Percentiles rank a stretch among this genome's conserved stretches.
These are phyloP conservation scores for Lycorma delicatula DNA, from an alignment of 1,140 invertebrate genomes.

Conservation along the genomic window DNA sequence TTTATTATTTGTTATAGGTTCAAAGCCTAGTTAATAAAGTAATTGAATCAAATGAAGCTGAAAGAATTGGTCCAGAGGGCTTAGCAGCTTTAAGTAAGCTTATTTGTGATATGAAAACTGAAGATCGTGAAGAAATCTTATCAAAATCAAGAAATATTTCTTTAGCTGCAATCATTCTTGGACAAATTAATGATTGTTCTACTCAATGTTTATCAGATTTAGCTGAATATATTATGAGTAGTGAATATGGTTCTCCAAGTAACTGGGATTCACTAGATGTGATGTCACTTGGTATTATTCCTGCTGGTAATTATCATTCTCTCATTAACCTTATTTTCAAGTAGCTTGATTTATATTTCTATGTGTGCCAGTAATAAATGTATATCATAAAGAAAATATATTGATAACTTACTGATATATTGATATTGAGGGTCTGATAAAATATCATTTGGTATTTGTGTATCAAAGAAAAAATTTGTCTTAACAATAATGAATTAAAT, in stretches of 20 bases:
- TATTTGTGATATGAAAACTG: not conserved
- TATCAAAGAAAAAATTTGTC: not conserved
- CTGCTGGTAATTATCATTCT: not conserved
- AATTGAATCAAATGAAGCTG: too few species aligned
- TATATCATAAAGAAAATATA: not conserved
- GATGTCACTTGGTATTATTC: not conserved
- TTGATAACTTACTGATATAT: not conserved
- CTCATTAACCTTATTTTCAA: not conserved
- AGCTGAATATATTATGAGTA: not conserved
- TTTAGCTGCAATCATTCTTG: not conserved
- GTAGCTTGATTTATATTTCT: not conserved
- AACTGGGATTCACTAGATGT: not conserved
- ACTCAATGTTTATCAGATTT: not conserved
- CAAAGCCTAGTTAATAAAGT: too few species aligned
- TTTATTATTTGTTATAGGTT: too few species aligned
- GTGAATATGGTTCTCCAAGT: not conserved
- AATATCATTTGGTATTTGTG: not conserved
- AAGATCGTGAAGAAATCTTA: not conserved
- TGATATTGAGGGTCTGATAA: not conserved
- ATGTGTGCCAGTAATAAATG: not conserved
- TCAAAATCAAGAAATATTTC: not conserved
- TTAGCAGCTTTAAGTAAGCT: not conserved
- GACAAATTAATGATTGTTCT: not conserved
- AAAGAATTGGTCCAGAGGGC: not conserved
- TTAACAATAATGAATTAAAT: not conserved